These are phyloP conservation scores for Diorhabda carinulata DNA, from an alignment of 1,140 invertebrate species.

Conservation along the genomic window DNA sequence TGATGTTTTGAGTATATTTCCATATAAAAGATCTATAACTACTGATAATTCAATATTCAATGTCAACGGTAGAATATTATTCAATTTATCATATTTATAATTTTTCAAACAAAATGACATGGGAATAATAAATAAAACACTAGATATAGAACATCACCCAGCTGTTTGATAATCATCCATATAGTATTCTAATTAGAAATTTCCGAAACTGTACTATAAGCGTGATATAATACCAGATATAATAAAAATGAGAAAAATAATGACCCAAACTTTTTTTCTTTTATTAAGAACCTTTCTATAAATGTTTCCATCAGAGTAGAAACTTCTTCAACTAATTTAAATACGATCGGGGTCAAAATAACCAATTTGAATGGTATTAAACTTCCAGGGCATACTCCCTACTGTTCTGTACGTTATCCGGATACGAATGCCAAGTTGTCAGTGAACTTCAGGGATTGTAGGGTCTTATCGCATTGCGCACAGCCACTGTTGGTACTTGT, in stretches of 20 bases:
- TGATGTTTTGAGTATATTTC: no score
- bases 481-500: not conserved
- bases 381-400: slow-evolving; percentile 1
- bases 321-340: not conserved
- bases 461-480: slow-evolving; percentile 1
- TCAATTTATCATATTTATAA: no score
- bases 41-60: no score
- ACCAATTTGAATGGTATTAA: slow-evolving; percentile 2
- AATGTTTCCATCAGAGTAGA: slow-evolving; percentile 2
- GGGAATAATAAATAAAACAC: no score
- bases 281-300: slow-evolving; percentile 1
- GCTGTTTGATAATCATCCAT: no score
- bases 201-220: no score
- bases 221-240: no score
- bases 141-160: no score
- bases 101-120: no score
- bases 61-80: no score
- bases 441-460: slow-evolving; percentile 2
- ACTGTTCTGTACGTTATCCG: not conserved
- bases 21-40: no score
- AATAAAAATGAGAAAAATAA: not conserved
- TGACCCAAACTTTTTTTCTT: slow-evolving; percentile 1
- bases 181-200: no score
- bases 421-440: not conserved
- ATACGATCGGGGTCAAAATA: slow-evolving; percentile 1